Evolutionary conservation across 2,888 invertebrate genomes (phyloP).

Genomic region (Serripes groenlandicus): DNA sequence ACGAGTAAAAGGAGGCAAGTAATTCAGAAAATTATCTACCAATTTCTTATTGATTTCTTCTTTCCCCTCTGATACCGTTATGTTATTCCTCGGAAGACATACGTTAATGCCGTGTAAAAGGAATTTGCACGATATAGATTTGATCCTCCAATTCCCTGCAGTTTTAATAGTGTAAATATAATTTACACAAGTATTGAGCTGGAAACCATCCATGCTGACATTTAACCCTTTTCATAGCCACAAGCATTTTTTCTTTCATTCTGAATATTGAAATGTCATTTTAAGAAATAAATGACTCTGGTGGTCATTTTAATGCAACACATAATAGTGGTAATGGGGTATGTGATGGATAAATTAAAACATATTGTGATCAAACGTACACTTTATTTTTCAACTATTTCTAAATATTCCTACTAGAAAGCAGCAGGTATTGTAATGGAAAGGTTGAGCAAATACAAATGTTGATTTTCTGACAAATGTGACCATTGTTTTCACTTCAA

Average conservation of each 20-base stretch:
- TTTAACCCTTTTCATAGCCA: neutral
- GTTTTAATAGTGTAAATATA: neutral
- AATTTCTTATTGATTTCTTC: slow-evolving; percentile 25
- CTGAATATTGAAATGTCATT: no score
- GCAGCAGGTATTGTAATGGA: no score
- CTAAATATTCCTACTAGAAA: no score
- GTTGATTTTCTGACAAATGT: neutral
- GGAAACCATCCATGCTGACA: slow-evolving; percentile 21
- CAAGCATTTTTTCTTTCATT: neutral
- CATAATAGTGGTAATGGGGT: no score
- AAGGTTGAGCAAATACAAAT: slow-evolving; percentile 4
- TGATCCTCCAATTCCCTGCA: neutral
- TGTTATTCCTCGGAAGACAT: neutral
- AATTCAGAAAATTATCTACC: slow-evolving; percentile 36
- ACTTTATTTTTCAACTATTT: no score
- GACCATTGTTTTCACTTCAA: slow-evolving; percentile 29
- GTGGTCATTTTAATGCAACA: no score
- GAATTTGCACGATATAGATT: neutral
- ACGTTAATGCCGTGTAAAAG: neutral
- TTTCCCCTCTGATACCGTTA: slow-evolving; percentile 10
- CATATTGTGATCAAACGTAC: no score
- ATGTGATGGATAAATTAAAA: no score
- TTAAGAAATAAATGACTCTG: no score
- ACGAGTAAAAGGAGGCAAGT: no score
- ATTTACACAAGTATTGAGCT: neutral